Percentiles rank a stretch among this genome's conserved stretches.
Evolutionary conservation across 1,140 invertebrate species (phyloP).

Genomic region (Drosophila albomicans): DNA sequence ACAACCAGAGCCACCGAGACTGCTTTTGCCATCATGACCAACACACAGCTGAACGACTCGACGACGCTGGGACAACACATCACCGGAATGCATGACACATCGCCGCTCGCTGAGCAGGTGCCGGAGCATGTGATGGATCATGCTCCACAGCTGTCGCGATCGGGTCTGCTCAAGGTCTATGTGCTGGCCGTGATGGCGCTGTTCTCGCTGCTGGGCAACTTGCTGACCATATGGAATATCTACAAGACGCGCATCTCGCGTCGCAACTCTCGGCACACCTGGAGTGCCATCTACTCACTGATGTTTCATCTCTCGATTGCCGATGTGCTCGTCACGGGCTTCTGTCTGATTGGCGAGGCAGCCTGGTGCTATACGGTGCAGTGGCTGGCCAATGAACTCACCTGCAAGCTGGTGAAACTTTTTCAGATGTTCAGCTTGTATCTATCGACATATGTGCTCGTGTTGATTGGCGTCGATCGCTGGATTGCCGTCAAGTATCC

Average conservation of each 20-base stretch:
- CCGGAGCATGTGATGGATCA: slow-evolving; percentile 86
- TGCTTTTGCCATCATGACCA: slow-evolving; percentile 62
- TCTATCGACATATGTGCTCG: slow-evolving; percentile 93
- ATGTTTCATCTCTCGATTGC: slow-evolving; percentile 91
- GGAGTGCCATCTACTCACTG: slow-evolving; percentile 90
- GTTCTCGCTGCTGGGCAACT: slow-evolving; percentile 90
- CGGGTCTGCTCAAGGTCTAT: slow-evolving; percentile 87
- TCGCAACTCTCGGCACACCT: slow-evolving; percentile 86
- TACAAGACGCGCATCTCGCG: slow-evolving; percentile 86
- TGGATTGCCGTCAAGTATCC: slow-evolving; percentile 93
- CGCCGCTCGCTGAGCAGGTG: slow-evolving; percentile 63
- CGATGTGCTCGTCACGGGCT: slow-evolving; percentile 92
- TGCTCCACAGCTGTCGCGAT: slow-evolving; percentile 87
- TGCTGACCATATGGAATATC: slow-evolving; percentile 91
- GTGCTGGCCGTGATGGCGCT: slow-evolving; percentile 89
- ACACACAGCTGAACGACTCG: slow-evolving; percentile 45
- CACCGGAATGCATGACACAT: slow-evolving; percentile 56
- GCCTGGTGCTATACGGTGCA: slow-evolving; percentile 92
- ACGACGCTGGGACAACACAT: slow-evolving; percentile 58
- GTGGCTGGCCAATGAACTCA: slow-evolving; percentile 91
- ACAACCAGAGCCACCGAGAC: slow-evolving; percentile 38
- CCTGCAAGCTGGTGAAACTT: slow-evolving; percentile 93
- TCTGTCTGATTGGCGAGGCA: slow-evolving; percentile 92
- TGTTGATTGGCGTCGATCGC: slow-evolving; percentile 92
- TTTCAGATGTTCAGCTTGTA: slow-evolving; percentile 93